A percentile compares a stretch with the other conserved stretches of the same genome.
Evolutionary conservation across 2,113 vertebrate genomes (phyloP).

Genomic region (Sarotherodon lohbergeri): DNA sequence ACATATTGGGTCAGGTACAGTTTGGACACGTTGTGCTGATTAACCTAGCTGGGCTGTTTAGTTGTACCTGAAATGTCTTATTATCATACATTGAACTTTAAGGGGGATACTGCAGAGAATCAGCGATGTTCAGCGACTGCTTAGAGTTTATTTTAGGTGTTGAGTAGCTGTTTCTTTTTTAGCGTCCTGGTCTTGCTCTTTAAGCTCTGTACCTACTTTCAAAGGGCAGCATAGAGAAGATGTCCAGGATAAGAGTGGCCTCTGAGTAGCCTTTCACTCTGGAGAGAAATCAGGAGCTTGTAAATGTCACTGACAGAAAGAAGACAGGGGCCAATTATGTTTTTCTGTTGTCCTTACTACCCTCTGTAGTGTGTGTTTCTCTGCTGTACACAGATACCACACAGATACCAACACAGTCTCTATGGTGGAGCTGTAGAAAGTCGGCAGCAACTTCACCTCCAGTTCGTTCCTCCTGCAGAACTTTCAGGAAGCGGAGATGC

Average conservation of each 20-base stretch:
- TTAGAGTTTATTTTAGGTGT: neutral
- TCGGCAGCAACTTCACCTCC: neutral
- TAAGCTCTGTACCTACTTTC: neutral
- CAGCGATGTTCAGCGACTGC: fast-evolving
- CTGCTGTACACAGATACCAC: neutral
- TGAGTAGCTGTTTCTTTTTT: fast-evolving
- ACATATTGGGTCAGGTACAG: neutral
- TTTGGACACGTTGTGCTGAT: neutral
- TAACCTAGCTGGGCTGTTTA: neutral
- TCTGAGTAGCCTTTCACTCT: neutral
- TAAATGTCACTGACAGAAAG: no score
- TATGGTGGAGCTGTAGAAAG: neutral
- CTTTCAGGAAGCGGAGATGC: fast-evolving
- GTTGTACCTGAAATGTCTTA: neutral
- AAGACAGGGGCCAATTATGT: neutral
- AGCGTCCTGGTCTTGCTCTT: neutral
- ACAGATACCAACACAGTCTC: neutral
- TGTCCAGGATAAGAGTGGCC: neutral
- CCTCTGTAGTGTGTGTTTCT: neutral
- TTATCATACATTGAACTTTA: neutral
- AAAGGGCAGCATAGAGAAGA: neutral
- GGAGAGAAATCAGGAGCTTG: neutral
- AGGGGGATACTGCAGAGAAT: neutral
- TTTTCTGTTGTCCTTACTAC: neutral
- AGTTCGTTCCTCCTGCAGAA: neutral